Conservation (phyloP, 2,888 invertebrate species). For the Drosophila suboccidentalis region DNA sequence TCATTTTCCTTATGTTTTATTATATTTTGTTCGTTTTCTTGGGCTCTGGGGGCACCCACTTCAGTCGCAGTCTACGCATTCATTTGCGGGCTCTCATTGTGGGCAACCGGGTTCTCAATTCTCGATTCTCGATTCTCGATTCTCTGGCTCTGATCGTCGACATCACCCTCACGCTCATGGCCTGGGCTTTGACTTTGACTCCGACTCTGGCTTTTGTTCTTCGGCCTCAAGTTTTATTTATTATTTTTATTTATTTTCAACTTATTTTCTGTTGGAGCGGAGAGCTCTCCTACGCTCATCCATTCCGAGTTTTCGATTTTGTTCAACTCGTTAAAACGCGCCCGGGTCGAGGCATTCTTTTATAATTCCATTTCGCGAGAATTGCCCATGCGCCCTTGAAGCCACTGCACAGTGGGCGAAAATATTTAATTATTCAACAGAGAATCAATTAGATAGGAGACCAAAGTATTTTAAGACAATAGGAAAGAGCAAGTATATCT, state of each 20-base stretch:
- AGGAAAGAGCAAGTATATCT: too few relatives aligned
- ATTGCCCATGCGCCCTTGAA: slow-evolving; percentile 83
- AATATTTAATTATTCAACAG: not conserved
- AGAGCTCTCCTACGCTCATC: slow-evolving; percentile 58
- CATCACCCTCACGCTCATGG: slow-evolving; percentile 71
- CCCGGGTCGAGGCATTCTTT: slow-evolving; percentile 81
- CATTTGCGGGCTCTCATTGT: slow-evolving; percentile 82
- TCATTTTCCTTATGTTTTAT: slow-evolving; percentile 53
- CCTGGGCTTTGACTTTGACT: slow-evolving; percentile 25
- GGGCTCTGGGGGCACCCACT: slow-evolving; percentile 58
- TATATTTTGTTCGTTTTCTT: slow-evolving; percentile 20
- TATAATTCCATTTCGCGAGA: slow-evolving; percentile 84
- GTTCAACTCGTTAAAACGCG: slow-evolving; percentile 83
- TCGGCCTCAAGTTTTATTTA: slow-evolving; percentile 64
- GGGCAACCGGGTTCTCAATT: slow-evolving; percentile 43
- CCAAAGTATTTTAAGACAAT: too few relatives aligned
- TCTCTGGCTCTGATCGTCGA: slow-evolving; percentile 45
- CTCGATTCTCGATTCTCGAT: slow-evolving; percentile 5
- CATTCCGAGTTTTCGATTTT: slow-evolving; percentile 73
- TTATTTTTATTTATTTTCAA: slow-evolving; percentile 80
- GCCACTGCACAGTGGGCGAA: slow-evolving; percentile 48
- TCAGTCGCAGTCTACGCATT: slow-evolving; percentile 73
- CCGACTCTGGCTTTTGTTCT: slow-evolving; percentile 62
- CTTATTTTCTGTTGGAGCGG: slow-evolving; percentile 62
- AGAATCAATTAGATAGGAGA: slow-evolving; percentile 7